These are phyloP conservation scores for Himalopsyche japonica DNA, from an alignment of 2,888 invertebrate genomes.

Conservation along the genomic window DNA sequence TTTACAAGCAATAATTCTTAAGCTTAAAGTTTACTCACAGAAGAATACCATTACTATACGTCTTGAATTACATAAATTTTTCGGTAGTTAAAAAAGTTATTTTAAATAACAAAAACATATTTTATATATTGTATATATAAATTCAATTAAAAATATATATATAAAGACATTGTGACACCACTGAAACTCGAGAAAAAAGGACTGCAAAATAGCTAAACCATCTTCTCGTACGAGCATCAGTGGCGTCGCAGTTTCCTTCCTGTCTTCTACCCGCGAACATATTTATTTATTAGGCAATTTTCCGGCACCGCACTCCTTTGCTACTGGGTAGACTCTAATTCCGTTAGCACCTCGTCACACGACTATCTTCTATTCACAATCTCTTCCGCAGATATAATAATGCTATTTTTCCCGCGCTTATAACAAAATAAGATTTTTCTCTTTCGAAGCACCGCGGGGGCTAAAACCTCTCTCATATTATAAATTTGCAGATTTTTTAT, in stretches of 20 bases:
- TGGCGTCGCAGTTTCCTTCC: not conserved
- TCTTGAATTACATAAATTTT: too few relatives aligned
- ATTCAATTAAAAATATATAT: too few relatives aligned
- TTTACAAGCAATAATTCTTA: too few relatives aligned
- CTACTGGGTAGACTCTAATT: constrained; percentile 21
- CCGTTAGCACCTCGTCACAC: constrained; percentile 32
- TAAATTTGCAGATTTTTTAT: not conserved
- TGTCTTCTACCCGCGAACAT: constrained; percentile 15
- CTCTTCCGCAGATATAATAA: not conserved
- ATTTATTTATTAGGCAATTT: constrained; percentile 38
- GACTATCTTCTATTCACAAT: constrained; percentile 16
- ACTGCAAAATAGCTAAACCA: not conserved
- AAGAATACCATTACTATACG: too few relatives aligned
- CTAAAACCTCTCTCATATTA: not conserved
- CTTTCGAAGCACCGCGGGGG: not conserved
- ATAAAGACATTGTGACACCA: not conserved
- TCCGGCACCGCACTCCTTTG: constrained; percentile 25
- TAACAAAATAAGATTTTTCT: not conserved
- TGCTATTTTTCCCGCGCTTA: not conserved
- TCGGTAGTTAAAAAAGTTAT: too few relatives aligned
- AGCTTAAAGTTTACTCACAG: too few relatives aligned
- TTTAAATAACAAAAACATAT: too few relatives aligned
- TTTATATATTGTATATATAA: too few relatives aligned
- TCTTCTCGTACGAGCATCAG: not conserved
- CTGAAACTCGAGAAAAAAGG: not conserved